phyloP scores from a whole-genome alignment of 2,888 invertebrate species.

The Pogonocherus hispidulus region DNA sequence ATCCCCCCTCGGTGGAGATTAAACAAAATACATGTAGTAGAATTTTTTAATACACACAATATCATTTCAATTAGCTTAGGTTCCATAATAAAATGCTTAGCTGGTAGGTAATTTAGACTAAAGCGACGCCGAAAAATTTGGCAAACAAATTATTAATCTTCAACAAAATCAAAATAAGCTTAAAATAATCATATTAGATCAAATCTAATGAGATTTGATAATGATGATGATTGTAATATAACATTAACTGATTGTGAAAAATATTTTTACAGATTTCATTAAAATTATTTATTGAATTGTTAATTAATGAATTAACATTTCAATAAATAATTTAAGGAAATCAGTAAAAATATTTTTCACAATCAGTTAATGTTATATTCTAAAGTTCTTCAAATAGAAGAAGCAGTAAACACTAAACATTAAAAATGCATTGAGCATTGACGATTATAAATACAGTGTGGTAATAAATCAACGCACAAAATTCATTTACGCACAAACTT shows the following conservation, averaged over 20 bases:
- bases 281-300: no score
- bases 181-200: no score
- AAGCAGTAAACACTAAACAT: not conserved
- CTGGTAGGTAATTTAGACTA: conserved; percentile 40
- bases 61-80: conserved; percentile 35
- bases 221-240: conserved; percentile 23
- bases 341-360: conserved; percentile 15
- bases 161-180: conserved; percentile 34
- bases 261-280: conserved; percentile 36
- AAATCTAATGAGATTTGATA: no score
- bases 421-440: no score
- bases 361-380: conserved; percentile 15
- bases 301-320: no score
- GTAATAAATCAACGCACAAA: no score
- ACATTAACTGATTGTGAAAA: conserved; percentile 16
- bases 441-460: no score
- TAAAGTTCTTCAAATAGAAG: not conserved
- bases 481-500: no score
- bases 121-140: conserved; percentile 38
- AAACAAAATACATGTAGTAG: no score
- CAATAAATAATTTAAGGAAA: conserved; percentile 24
- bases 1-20: no score
- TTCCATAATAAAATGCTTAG: conserved; percentile 39
- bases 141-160: conserved; percentile 19
- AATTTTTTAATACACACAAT: no score